phyloP scores from a whole-genome alignment of 2,888 invertebrate genomes.

The Fragum sueziense region DNA sequence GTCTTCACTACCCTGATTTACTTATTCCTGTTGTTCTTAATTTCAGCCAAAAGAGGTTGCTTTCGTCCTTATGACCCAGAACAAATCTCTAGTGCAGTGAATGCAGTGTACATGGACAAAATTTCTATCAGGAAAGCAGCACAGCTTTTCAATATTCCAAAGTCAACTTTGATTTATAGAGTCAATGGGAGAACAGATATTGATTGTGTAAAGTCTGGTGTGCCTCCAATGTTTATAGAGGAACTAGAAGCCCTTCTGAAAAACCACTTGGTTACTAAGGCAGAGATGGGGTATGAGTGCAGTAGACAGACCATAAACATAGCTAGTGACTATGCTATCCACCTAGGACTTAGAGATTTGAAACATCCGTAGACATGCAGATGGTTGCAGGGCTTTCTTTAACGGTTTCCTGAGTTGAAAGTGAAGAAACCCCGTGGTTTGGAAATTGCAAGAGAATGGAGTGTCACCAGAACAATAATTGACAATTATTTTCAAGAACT shows the following conservation, averaged over 20 bases:
- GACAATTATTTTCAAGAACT: background rate
- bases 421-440: slow-evolving; percentile 1
- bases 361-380: background rate
- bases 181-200: background rate
- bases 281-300: slow-evolving; percentile 33
- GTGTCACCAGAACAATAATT: slow-evolving; percentile 19
- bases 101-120: background rate
- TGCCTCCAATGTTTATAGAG: slow-evolving; percentile 9
- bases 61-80: slow-evolving; percentile 2
- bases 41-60: slow-evolving; percentile 11
- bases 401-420: background rate
- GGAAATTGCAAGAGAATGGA: slow-evolving; percentile 21
- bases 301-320: background rate
- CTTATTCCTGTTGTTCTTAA: no score
- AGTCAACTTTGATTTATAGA: background rate
- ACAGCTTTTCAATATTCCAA: slow-evolving; percentile 1
- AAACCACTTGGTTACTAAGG: slow-evolving; percentile 19
- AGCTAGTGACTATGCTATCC: slow-evolving; percentile 13
- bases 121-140: slow-evolving; percentile 9
- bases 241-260: slow-evolving; percentile 21
- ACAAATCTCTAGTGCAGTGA: background rate
- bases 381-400: slow-evolving; percentile 7
- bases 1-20: background rate
- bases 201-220: slow-evolving; percentile 6
- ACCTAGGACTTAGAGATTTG: background rate